Conservation (phyloP, 2,888 invertebrate species). For the Scelioninae gen. 2 region DNA sequence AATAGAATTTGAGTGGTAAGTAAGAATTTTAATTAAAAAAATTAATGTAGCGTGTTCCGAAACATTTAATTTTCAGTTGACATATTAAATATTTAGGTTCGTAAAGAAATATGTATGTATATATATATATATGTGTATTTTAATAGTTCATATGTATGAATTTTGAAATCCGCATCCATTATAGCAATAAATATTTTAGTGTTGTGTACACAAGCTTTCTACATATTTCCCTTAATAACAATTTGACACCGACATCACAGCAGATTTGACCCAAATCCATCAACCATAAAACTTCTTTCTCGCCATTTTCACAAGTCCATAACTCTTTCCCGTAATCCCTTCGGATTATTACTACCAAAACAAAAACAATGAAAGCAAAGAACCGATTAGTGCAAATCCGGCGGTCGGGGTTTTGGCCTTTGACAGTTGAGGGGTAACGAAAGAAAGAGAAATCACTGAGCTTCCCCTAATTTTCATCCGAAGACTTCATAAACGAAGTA, state of each 20-base stretch:
- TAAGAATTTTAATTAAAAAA: no score
- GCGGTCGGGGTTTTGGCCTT: slow-evolving; percentile 17
- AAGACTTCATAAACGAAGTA: slow-evolving; percentile 27
- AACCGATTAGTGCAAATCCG: slow-evolving; percentile 39
- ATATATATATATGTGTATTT: no score
- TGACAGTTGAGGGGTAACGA: slow-evolving; percentile 38
- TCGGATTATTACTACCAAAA: slow-evolving; percentile 6
- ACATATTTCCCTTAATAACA: slow-evolving; percentile 13
- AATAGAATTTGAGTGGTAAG: no score
- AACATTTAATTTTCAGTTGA: no score
- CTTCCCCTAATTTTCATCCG: slow-evolving; percentile 33
- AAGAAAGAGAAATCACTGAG: slow-evolving; percentile 14
- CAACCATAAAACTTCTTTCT: slow-evolving; percentile 28
- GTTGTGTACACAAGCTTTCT: neutral
- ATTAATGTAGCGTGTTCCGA: no score
- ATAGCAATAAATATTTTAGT: no score
- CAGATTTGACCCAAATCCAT: slow-evolving; percentile 33
- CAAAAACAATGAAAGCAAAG: slow-evolving; percentile 42
- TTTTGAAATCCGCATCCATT: no score
- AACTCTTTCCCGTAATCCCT: slow-evolving; percentile 35
- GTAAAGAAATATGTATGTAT: no score
- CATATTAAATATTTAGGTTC: no score
- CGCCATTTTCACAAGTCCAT: slow-evolving; percentile 10
- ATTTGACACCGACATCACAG: slow-evolving; percentile 23
- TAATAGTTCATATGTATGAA: no score